Conservation (phyloP, 2,888 invertebrate genomes). For the Pachycephus smyrnensis region DNA sequence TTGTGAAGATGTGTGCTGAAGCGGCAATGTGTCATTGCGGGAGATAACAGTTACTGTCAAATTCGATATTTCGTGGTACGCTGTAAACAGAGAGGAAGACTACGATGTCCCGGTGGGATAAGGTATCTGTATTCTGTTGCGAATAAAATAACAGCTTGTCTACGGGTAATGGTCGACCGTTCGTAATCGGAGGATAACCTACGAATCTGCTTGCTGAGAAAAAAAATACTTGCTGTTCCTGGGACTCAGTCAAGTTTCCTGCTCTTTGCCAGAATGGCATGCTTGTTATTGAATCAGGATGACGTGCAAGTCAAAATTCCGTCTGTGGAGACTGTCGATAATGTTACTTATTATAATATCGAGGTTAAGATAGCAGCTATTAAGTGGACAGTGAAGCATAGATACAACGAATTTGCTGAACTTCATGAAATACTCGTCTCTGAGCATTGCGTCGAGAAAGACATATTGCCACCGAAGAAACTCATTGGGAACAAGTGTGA, state of each 20-base stretch:
- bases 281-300: slow-evolving; percentile 77
- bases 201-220: neutral
- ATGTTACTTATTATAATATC: slow-evolving; percentile 81
- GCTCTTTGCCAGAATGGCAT: slow-evolving; percentile 73
- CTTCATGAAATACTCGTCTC: slow-evolving; percentile 86
- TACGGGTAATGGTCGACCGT: neutral
- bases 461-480: slow-evolving; percentile 93
- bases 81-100: neutral
- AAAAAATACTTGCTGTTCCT: neutral
- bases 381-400: slow-evolving; percentile 85
- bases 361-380: slow-evolving; percentile 77
- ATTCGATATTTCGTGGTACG: neutral
- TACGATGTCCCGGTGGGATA: neutral
- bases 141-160: neutral
- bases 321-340: slow-evolving; percentile 74
- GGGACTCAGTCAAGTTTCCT: neutral
- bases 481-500: slow-evolving; percentile 91
- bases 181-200: neutral
- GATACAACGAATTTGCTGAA: slow-evolving; percentile 92
- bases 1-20: slow-evolving; percentile 11
- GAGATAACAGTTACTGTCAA: slow-evolving; percentile 14
- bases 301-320: slow-evolving; percentile 78
- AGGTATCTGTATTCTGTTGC: neutral
- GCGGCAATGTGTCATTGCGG: neutral
- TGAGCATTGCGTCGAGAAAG: slow-evolving; percentile 85